Evolutionary conservation across 2,113 vertebrate species (phyloP), one percentile per base, ranked within the genome.

Genomic region (Manacus vitellinus): DNA sequence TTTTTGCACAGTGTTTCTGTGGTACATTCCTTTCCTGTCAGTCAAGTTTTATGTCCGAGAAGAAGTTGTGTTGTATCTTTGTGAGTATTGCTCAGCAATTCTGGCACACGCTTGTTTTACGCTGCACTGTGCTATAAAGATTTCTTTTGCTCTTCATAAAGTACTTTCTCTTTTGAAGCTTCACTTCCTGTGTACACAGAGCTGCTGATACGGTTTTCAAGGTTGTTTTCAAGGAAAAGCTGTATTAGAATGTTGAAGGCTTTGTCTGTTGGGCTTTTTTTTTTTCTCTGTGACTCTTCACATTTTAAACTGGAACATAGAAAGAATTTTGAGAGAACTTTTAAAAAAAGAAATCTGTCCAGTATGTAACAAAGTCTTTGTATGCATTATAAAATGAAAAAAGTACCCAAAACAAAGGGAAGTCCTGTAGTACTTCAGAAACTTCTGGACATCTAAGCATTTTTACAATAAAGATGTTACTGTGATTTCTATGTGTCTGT

Each of bases 381-480:
- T 71, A 35, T 15, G 25, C 41, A 33, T 62, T 63, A 15, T 44
- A 58, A 89, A 91, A 81, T 67, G 18, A 39, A 68, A 65, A 66
- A 72, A 74, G 25, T 56, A 44, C 30, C 54, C 37, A 59, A 85
- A 70, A 59, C 55, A 91, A 91, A 84, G 52, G 25, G 61, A 91
- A 28, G 28, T 61, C 52, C 52, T 19, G 1, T 41, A 76, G 37
- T 31, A 59, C 67, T 85, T 35, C 46, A 83, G 46, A 66, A 87
- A 66, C 28, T 77, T 90, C 46, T 74, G 63, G 52, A 90, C 31
- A 46, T 35, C 25, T 55, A 62, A 77, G 31, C 20, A 33, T 74
- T 96, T 92, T 63, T 78, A 56, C 68, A 97, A 96, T 97, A 96
- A 97, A 97, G 68, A 47, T 8, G 4, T 78, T 78, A 70, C 47